Percentiles rank a stretch among this genome's conserved stretches.
These are phyloP conservation scores for Ichneumon xanthorius DNA, from an alignment of 2,888 invertebrate genomes.

Conservation along the genomic window DNA sequence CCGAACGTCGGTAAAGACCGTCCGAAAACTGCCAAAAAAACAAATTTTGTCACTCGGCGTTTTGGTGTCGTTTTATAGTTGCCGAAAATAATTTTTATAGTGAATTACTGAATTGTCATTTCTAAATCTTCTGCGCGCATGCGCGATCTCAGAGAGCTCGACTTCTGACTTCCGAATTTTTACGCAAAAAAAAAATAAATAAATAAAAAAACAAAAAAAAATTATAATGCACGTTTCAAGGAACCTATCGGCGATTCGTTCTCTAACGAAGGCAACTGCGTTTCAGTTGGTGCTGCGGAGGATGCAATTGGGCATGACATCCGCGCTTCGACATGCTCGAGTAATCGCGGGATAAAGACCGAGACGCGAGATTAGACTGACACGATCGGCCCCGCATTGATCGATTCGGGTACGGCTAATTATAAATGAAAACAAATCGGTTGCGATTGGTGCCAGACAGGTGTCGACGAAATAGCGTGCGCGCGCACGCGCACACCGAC, in stretches of 20 bases:
- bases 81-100: background rate
- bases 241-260: background rate
- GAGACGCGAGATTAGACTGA: slow-evolving; percentile 34
- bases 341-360: slow-evolving; percentile 12
- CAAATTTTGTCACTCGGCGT: background rate
- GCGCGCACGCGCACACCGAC: slow-evolving; percentile 8
- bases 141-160: background rate
- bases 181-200: too few species aligned
- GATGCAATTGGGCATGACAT: background rate
- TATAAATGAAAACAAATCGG: slow-evolving; percentile 68
- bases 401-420: slow-evolving; percentile 59
- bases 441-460: slow-evolving; percentile 54
- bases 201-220: background rate
- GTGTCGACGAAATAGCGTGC: slow-evolving; percentile 42
- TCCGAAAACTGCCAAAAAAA: slow-evolving; percentile 21
- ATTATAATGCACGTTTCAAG: background rate
- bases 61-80: background rate
- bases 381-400: slow-evolving; percentile 41
- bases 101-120: too few species aligned
- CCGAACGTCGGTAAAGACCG: slow-evolving; percentile 34
- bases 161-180: slow-evolving; percentile 1
- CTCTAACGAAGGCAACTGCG: slow-evolving; percentile 4
- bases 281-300: background rate
- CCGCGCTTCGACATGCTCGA: background rate
- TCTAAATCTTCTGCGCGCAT: background rate